A percentile compares a stretch with the other conserved stretches of the same genome.
phyloP scores from a whole-genome alignment of 2,113 vertebrate genomes.

The Semicossyphus pulcher region DNA sequence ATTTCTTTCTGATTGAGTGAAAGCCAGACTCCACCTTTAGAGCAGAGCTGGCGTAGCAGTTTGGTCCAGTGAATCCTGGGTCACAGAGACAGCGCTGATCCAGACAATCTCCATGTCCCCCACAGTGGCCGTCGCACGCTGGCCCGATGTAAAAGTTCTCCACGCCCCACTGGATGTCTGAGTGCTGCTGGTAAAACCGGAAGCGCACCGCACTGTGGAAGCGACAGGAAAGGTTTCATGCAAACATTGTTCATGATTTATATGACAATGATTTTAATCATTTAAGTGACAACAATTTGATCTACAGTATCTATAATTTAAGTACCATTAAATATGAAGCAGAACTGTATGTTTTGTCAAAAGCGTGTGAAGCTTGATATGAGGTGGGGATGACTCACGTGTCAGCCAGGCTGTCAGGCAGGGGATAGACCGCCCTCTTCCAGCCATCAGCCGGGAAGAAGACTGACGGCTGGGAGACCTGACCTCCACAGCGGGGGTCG shows the following conservation, averaged over 20 bases:
- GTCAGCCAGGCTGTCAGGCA: conserved; percentile 91
- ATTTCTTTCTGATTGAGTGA: background rate
- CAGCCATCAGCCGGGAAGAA: conserved; percentile 94
- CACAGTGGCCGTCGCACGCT: conserved; percentile 91
- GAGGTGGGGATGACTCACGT: conserved; percentile 81
- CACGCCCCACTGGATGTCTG: conserved; percentile 94
- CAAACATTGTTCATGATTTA: conserved; percentile 22
- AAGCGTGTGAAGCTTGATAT: background rate
- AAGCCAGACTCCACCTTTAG: conserved; percentile 85
- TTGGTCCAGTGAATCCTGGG: conserved; percentile 92
- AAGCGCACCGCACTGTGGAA: conserved; percentile 90
- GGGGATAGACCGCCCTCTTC: conserved; percentile 92
- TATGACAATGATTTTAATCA: conserved; percentile 18
- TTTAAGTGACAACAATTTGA: conserved; percentile 15
- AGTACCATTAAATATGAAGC: conserved; percentile 31
- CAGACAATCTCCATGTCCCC: conserved; percentile 95
- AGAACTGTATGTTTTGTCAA: background rate
- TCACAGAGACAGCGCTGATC: conserved; percentile 95
- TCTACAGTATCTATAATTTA: conserved; percentile 23
- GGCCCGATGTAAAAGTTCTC: conserved; percentile 98
- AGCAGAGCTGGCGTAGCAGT: conserved; percentile 91
- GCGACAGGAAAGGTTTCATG: conserved; percentile 32
- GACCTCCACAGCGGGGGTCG: conserved; percentile 93
- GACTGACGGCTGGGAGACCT: conserved; percentile 94
- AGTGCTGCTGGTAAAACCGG: conserved; percentile 97